Conservation (phyloP, 2,113 vertebrate species). For the Proterorhinus semilunaris region DNA sequence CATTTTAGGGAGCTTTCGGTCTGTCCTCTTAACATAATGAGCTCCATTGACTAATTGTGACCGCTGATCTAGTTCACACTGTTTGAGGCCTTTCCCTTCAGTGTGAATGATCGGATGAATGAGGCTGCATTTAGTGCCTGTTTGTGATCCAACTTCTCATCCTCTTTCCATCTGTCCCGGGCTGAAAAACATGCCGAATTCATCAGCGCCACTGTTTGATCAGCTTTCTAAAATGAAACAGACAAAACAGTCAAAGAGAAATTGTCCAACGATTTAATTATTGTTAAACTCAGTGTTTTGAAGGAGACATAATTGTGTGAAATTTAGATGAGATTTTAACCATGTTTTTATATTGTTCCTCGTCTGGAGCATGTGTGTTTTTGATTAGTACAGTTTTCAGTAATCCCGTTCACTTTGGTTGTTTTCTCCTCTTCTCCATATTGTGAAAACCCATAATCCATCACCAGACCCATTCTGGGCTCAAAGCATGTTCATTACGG, state of each 20-base stretch:
- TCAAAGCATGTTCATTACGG: no score
- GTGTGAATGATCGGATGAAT: slow-evolving; percentile 47
- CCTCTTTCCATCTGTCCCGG: slow-evolving; percentile 34
- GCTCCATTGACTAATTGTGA: slow-evolving; percentile 25
- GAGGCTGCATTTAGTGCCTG: slow-evolving; percentile 50
- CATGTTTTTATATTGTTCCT: no score
- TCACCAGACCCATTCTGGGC: no score
- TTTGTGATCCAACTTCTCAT: slow-evolving; percentile 52
- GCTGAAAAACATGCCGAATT: slow-evolving; percentile 62
- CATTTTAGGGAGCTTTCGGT: background rate
- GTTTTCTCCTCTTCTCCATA: no score
- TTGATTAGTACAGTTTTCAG: no score
- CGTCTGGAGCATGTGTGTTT: no score
- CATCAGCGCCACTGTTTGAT: slow-evolving; percentile 60
- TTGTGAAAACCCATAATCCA: no score
- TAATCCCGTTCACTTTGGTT: no score
- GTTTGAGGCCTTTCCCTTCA: slow-evolving; percentile 55
- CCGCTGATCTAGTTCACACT: slow-evolving; percentile 34
- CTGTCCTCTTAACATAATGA: background rate
- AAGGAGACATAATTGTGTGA: background rate
- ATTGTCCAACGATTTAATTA: slow-evolving; percentile 15
- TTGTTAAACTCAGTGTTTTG: background rate
- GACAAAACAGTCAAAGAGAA: slow-evolving; percentile 1
- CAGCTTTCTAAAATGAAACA: background rate
- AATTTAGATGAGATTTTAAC: no score